Evolutionary conservation across 2,113 vertebrate species (phyloP).

Genomic region (Anseranas semipalmata): DNA sequence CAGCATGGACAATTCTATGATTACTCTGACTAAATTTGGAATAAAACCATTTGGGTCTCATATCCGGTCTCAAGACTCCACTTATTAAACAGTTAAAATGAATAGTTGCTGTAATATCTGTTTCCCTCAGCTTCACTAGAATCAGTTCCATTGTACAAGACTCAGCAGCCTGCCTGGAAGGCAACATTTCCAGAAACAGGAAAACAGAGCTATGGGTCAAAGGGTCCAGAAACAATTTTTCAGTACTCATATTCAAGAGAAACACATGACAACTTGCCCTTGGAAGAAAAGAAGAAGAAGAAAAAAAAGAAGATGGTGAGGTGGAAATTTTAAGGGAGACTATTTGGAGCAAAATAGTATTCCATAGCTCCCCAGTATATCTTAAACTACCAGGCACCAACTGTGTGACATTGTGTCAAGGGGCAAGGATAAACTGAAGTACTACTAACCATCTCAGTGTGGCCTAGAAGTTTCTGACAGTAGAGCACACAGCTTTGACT

Average conservation of each 20-base stretch:
- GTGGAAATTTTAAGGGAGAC: background rate
- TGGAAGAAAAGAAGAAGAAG: no score
- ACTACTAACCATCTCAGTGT: background rate
- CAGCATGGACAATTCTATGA: background rate
- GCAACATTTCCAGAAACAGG: background rate
- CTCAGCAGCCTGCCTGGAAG: background rate
- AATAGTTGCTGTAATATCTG: background rate
- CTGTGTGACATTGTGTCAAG: background rate
- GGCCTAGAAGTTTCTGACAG: background rate
- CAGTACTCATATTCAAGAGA: background rate
- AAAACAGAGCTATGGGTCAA: background rate
- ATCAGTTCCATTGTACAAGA: background rate
- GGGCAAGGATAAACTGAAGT: background rate
- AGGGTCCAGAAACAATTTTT: background rate
- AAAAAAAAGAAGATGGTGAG: accelerated
- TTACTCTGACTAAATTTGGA: background rate
- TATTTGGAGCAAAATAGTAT: background rate
- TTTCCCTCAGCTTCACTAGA: background rate
- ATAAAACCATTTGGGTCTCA: background rate
- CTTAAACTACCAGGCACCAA: background rate
- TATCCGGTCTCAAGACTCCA: background rate
- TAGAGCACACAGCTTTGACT: background rate
- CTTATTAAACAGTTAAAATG: background rate
- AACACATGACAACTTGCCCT: background rate
- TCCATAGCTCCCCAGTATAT: background rate